Conservation (phyloP, 2,797 vertebrate species). For the Pseudochirops corinnae region DNA sequence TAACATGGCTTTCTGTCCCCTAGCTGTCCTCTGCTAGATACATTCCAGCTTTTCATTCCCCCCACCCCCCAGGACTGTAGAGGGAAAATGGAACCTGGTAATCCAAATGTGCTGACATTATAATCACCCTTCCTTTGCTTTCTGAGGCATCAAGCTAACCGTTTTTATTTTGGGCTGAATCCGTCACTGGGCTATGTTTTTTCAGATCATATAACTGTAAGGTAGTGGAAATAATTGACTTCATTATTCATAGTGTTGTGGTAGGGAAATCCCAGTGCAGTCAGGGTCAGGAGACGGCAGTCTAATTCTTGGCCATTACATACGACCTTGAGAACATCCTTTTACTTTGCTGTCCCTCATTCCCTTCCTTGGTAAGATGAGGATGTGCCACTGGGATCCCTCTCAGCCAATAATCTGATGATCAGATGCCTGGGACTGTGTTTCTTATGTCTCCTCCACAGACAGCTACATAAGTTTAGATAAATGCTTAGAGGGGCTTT, state of each 20-base stretch:
- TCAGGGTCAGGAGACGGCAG: background rate
- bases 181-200: fast-evolving
- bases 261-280: background rate
- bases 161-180: background rate
- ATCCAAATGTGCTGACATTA: background rate
- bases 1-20: too few relatives aligned
- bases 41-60: background rate
- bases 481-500: conserved; percentile 21
- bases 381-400: background rate
- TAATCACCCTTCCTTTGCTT: background rate
- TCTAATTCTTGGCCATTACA: background rate
- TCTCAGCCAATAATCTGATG: background rate
- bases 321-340: background rate
- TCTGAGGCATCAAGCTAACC: background rate
- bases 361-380: background rate
- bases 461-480: conserved; percentile 20
- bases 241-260: background rate
- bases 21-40: background rate
- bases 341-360: background rate
- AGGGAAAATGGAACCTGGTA: background rate
- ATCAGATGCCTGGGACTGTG: background rate
- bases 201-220: background rate
- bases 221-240: background rate
- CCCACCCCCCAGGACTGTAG: background rate
- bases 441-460: background rate